Conservation (phyloP, 2,888 invertebrate species). For the Meghimatium bilineatum region DNA sequence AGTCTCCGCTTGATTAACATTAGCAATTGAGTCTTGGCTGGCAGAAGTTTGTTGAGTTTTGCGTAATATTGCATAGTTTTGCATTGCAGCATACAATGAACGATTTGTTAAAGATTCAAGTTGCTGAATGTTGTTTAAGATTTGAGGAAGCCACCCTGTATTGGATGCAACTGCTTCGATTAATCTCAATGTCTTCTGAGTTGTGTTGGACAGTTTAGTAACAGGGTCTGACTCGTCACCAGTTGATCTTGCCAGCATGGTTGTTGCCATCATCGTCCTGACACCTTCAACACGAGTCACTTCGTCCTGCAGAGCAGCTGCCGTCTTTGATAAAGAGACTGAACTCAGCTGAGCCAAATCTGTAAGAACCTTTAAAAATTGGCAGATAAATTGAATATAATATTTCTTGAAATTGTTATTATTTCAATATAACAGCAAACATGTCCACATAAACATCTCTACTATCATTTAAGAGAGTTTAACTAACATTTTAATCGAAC, state of each 20-base stretch:
- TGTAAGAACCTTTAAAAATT: slow-evolving; percentile 59
- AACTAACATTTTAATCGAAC: too few relatives aligned
- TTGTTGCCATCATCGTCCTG: slow-evolving; percentile 23
- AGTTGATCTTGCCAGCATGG: slow-evolving; percentile 5
- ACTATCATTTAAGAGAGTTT: too few relatives aligned
- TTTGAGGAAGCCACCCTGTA: slow-evolving; percentile 70
- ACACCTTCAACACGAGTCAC: slow-evolving; percentile 58
- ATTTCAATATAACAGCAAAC: not conserved
- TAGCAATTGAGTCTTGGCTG: not conserved
- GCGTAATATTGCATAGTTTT: slow-evolving; percentile 14
- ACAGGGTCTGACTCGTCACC: slow-evolving; percentile 47
- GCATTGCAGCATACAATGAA: slow-evolving; percentile 50
- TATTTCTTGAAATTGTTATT: too few relatives aligned
- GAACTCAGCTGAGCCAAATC: slow-evolving; percentile 64
- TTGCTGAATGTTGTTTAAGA: slow-evolving; percentile 63
- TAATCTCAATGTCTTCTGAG: slow-evolving; percentile 60
- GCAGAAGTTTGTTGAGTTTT: not conserved
- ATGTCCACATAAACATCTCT: not conserved
- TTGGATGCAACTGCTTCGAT: slow-evolving; percentile 65
- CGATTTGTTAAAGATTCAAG: slow-evolving; percentile 64
- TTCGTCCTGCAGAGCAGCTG: slow-evolving; percentile 60
- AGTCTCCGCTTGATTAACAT: not conserved
- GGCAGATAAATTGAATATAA: not conserved
- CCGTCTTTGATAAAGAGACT: slow-evolving; percentile 55
- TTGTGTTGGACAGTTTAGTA: slow-evolving; percentile 60